Base-by-base conservation (phyloP, 2,113 vertebrate genomes). In the Phalacrocorax carbo region DNA sequence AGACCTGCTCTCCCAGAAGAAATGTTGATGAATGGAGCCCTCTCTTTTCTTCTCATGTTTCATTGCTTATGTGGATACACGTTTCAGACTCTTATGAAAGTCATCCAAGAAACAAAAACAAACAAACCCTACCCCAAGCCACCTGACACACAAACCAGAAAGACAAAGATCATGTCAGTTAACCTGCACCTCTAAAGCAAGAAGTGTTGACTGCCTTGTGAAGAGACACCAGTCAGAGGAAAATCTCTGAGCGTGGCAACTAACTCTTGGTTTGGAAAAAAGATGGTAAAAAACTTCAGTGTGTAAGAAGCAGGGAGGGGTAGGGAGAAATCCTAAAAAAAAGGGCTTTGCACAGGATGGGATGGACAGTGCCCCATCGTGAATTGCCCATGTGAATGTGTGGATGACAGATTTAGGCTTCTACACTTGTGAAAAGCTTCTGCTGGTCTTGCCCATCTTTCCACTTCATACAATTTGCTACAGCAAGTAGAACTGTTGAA, bases 401-500 rank as follows among this genome's bases (percentile, higher is more conserved):
- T 20, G 68, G 83, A 38, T 73, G 89, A 66, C 71, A 16, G 78
- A 81, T 95, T 42, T 73, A 52, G 90, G 88, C 38, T 91, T 75
- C 72, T 48, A 73, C 90, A 16, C 87, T 62, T 7, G 11, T 25
- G 89, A 93, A 96, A 86, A 93, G 48, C 96, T 95, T 94, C 94
- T 76, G 61, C 88, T 89, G 87, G 55, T 94, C 88, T 86, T 49
- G 34, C 73, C 94, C 49, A 9, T 64, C 91, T 80, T 93, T 72
- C 61, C 51, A 65, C 85, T 52, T 42, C 54, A 11, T n/a, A 66
- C 81, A 83, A 19, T 76, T 86, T 49, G 86, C 94, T 92, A 58
- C 93, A 61, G 91, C 88, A 3, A 94, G 80, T 51, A 62, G 82
- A 85, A 95, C 95, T 96, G 88, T 94, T 80, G 87, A 42, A 27